Base-by-base conservation (phyloP, 2,113 vertebrate genomes). In the Ctenomys sociabilis region DNA sequence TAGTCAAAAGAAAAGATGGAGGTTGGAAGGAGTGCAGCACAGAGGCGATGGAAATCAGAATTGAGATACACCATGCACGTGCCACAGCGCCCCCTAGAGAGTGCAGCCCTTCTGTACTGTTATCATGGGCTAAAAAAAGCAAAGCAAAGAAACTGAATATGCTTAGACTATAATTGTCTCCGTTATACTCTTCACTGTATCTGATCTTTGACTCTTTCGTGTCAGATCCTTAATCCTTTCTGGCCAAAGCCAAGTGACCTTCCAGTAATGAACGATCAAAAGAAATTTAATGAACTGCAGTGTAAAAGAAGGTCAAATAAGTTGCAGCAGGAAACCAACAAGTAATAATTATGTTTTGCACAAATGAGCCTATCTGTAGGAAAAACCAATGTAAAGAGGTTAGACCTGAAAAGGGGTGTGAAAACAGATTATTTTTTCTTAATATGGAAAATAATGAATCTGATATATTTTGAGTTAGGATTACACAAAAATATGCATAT, bases 231-330 rank as follows among this genome's bases (percentile, higher is more conserved):
- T 95, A 90, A 91, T 52, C 7, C 13, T 75, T 89, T 28, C 45
- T n/a, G 45, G 3, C 19, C 21, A 84, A 89, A 93, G 32, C 21
- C 85, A 90, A 84, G 37, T 96, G 88, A 90, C 13, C 68, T 95
- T 93, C 24, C 3, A 68, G 45, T 90, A 93, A 91, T 96, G 64
- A 96, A 88, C 93, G 81, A 88, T 49, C 14, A 54, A 91, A 11
- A 90, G 40, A 88, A 83, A 72, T 45, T 85, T 77, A 92, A 92
- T 88, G 82, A 95, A 93, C 21, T 94, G 21, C 11, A 45, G n/a
- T 32, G 11, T 43, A 77, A 54, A 43, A 52, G 40, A 87, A 94
- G 17, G 81, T 88, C 78, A 82, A 85, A 72, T 85, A 78, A 85
- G 21, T 57, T 88, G 22, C 11, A 82, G 24, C 8, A 68, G 35